Percentiles rank a stretch among this genome's conserved stretches.
Evolutionary conservation across 2,797 vertebrate genomes (phyloP).

Genomic region (Glyptemys insculpta): DNA sequence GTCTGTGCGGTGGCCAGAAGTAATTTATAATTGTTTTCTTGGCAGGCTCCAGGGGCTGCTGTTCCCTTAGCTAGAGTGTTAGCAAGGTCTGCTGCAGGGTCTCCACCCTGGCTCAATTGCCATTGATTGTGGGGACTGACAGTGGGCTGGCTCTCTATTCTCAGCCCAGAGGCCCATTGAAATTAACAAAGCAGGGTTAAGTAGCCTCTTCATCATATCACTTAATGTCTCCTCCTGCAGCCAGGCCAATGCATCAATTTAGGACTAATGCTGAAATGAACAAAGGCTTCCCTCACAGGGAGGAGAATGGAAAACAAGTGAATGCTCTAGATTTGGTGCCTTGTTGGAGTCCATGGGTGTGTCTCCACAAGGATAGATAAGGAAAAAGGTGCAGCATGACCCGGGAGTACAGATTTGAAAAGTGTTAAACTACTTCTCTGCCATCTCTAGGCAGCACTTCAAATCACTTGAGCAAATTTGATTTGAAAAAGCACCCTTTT

Average conservation of each 20-base stretch:
- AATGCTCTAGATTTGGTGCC: not conserved
- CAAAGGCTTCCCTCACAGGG: not conserved
- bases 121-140: not conserved
- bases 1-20: not conserved
- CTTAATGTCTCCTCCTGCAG: not conserved
- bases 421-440: not conserved
- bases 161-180: not conserved
- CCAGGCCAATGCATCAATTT: not conserved
- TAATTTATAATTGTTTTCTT: not conserved
- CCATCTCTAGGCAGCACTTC: not conserved
- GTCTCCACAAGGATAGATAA: not conserved
- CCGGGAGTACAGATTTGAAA: not conserved
- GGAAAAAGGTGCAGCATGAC: not conserved
- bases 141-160: not conserved
- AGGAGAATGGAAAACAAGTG: not conserved
- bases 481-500: not conserved
- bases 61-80: not conserved
- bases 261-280: not conserved
- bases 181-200: not conserved
- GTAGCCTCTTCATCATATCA: not conserved
- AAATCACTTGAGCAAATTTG: not conserved
- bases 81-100: not conserved
- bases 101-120: not conserved
- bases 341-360: not conserved
- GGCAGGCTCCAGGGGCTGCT: not conserved